A percentile compares a stretch with the other conserved stretches of the same genome.
phyloP scores from a whole-genome alignment of 2,797 vertebrate species.

The Helarctos malayanus region DNA sequence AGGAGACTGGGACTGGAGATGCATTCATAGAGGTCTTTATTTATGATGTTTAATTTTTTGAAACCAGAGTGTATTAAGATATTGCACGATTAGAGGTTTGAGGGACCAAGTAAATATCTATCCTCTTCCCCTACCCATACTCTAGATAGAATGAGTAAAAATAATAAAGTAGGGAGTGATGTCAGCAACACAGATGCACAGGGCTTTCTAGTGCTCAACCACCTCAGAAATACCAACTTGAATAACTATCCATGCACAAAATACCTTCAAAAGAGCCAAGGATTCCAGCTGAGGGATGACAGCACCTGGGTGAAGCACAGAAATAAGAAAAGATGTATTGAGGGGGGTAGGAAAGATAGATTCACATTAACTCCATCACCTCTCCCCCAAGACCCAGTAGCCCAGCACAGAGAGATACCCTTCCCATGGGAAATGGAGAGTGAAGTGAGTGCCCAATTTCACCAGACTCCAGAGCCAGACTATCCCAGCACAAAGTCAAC shows the following conservation, averaged over 20 bases:
- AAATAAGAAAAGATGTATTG: not conserved
- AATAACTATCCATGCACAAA: not conserved
- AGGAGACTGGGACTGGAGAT: not conserved
- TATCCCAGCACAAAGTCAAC: not conserved
- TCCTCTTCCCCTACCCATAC: not conserved
- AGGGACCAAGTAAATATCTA: not conserved
- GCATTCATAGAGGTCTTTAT: not conserved
- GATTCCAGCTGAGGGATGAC: not conserved
- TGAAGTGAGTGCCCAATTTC: not conserved
- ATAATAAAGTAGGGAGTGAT: not conserved
- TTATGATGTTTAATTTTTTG: not conserved
- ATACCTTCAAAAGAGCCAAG: not conserved
- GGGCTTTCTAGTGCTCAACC: not conserved
- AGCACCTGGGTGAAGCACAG: not conserved
- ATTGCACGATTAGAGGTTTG: not conserved
- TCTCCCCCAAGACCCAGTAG: not conserved
- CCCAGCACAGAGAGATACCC: not conserved
- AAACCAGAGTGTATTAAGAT: not conserved
- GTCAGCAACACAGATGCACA: not conserved
- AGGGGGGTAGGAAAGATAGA: conserved; percentile 27
- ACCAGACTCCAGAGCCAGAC: not conserved
- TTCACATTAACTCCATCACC: not conserved
- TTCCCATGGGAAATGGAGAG: not conserved
- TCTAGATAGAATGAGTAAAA: not conserved
- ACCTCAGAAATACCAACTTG: not conserved